Conservation (phyloP, 2,888 invertebrate species). For the Parnassius glacialis region DNA sequence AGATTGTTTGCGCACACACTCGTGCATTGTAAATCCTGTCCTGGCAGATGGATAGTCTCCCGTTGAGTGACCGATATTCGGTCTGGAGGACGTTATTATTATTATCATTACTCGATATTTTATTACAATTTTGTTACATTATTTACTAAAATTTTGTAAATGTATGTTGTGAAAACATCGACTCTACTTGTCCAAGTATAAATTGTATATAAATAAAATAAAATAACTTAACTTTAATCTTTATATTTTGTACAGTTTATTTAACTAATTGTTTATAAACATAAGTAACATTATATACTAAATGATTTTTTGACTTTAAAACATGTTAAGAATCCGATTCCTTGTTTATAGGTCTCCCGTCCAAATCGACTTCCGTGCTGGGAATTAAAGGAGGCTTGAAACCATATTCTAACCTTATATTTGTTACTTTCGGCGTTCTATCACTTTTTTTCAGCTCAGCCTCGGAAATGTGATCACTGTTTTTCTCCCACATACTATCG, state of each 20-base stretch:
- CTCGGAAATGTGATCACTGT: slow-evolving; percentile 56
- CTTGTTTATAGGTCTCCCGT: slow-evolving; percentile 82
- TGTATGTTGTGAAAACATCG: too few species aligned
- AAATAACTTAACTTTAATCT: too few species aligned
- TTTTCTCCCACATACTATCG: slow-evolving; percentile 49
- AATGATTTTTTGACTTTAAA: slow-evolving; percentile 23
- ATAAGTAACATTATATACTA: slow-evolving; percentile 30
- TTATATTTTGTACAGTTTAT: slow-evolving; percentile 21
- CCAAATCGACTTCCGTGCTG: slow-evolving; percentile 88
- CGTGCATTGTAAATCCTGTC: too few species aligned
- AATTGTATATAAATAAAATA: too few species aligned
- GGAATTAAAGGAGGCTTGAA: slow-evolving; percentile 91
- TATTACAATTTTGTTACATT: too few species aligned
- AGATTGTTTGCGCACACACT: too few species aligned
- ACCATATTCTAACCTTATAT: slow-evolving; percentile 88
- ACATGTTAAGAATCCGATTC: slow-evolving; percentile 31
- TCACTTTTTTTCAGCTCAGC: slow-evolving; percentile 78
- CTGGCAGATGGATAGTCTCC: too few species aligned
- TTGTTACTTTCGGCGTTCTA: slow-evolving; percentile 69
- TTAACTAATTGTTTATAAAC: slow-evolving; percentile 13
- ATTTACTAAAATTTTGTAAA: too few species aligned
- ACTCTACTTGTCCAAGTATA: too few species aligned
- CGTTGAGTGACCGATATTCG: too few species aligned
- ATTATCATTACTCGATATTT: too few species aligned
- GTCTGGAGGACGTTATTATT: too few species aligned